Percentiles rank a stretch among this genome's conserved stretches.
Conservation (phyloP, 2,888 invertebrate genomes). For the Trissoscelio sp. region DNA sequence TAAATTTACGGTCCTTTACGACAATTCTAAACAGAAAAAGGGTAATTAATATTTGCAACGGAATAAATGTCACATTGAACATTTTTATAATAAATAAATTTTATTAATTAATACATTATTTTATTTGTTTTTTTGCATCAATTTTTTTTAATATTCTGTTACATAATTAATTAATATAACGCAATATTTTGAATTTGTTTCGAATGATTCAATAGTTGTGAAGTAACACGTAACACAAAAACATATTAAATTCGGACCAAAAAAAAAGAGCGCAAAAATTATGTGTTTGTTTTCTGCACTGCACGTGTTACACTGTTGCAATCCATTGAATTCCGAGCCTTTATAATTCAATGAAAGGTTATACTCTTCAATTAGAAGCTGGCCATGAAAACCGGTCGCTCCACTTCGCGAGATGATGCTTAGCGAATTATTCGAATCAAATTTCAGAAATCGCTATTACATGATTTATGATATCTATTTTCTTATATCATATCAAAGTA, state of each 20-base stretch:
- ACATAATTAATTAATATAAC: no score
- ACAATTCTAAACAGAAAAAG: no score
- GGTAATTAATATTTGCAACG: no score
- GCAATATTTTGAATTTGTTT: no score
- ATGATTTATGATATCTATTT: no score
- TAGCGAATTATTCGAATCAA: slow-evolving; percentile 35
- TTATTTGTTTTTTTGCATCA: no score
- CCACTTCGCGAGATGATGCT: slow-evolving; percentile 38
- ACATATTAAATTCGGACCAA: slow-evolving; percentile 28
- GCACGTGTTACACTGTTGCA: slow-evolving; percentile 46
- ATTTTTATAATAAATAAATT: no score
- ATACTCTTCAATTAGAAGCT: slow-evolving; percentile 59
- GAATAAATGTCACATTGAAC: no score
- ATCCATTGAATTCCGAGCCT: slow-evolving; percentile 59
- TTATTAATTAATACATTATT: no score
- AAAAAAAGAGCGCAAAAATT: slow-evolving; percentile 19
- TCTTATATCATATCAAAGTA: no score
- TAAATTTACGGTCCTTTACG: no score
- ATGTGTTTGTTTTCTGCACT: slow-evolving; percentile 39
- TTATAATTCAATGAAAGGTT: slow-evolving; percentile 64
- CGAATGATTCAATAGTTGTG: background rate
- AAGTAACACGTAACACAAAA: slow-evolving; percentile 17
- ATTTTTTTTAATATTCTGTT: no score
- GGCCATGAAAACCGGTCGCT: slow-evolving; percentile 61
- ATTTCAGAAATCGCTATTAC: slow-evolving; percentile 30